phyloP scores from a whole-genome alignment of 2,113 vertebrate genomes.

The Apus apus region DNA sequence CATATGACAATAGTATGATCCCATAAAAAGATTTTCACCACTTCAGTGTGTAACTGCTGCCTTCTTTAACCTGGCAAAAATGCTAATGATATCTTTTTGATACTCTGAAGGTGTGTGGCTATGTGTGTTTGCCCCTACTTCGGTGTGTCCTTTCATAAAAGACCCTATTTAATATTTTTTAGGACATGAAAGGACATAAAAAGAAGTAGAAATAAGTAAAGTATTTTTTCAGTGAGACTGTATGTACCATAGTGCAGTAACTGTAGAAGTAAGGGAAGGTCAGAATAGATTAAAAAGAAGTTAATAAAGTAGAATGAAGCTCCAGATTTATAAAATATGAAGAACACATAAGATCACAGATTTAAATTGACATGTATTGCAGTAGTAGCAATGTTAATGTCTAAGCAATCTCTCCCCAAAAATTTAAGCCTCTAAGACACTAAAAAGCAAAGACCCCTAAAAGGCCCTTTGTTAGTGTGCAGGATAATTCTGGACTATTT shows the following conservation, averaged over 20 bases:
- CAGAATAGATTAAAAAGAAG: not conserved
- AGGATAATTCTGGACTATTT: not conserved
- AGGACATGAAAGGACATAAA: not conserved
- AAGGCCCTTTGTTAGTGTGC: not conserved
- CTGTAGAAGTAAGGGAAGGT: not conserved
- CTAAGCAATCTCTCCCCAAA: not conserved
- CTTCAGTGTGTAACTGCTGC: not conserved
- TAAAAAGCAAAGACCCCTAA: not conserved
- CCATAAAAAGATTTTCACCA: not conserved
- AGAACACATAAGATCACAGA: not conserved
- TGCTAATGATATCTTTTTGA: not conserved
- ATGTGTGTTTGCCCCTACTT: not conserved
- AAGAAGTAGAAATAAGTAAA: not conserved
- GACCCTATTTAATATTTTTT: not conserved
- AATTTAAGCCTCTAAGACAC: rapidly evolving
- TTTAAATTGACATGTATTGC: not conserved
- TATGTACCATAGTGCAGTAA: not conserved
- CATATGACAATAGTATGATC: not conserved
- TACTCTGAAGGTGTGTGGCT: not conserved
- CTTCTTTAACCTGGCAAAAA: not conserved
- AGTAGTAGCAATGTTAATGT: not conserved
- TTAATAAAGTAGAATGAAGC: not conserved
- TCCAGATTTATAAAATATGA: not conserved
- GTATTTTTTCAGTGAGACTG: not conserved
- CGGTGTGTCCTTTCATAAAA: not conserved